phyloP scores from a whole-genome alignment of 2,888 invertebrate genomes.

The Scaptomyza flava region DNA sequence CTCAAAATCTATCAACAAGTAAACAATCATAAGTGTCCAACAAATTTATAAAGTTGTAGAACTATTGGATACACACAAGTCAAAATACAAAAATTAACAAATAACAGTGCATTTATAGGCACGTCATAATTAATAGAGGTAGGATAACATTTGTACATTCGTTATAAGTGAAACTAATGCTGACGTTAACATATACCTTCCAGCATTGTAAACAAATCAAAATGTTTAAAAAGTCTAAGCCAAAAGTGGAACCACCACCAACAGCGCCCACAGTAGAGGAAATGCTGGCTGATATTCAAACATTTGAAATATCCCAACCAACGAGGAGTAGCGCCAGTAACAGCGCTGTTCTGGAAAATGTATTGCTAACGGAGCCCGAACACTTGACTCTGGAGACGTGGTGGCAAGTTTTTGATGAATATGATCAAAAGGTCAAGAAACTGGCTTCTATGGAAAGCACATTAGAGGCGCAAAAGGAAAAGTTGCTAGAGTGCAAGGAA shows the following conservation, averaged over 20 bases:
- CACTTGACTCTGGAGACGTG: slow-evolving; percentile 69
- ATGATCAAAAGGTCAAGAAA: slow-evolving; percentile 78
- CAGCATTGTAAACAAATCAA: slow-evolving; percentile 3
- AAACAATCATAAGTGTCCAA: slow-evolving; percentile 15
- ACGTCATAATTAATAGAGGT: neutral
- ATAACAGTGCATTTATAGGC: neutral
- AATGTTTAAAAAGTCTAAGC: slow-evolving; percentile 78
- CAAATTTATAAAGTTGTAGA: neutral
- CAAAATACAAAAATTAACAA: neutral
- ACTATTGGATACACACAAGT: neutral
- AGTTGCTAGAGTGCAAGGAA: slow-evolving; percentile 69
- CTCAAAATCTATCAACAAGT: slow-evolving; percentile 40
- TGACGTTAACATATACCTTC: slow-evolving; percentile 25
- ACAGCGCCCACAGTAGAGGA: slow-evolving; percentile 77
- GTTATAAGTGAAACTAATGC: neutral
- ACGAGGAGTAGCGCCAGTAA: slow-evolving; percentile 4
- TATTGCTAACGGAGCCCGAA: slow-evolving; percentile 55
- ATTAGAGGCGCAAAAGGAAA: slow-evolving; percentile 71
- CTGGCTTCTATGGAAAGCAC: slow-evolving; percentile 70
- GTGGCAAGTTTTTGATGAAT: slow-evolving; percentile 83
- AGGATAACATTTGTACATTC: neutral
- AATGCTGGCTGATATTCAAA: slow-evolving; percentile 81
- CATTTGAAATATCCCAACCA: slow-evolving; percentile 72
- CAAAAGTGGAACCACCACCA: slow-evolving; percentile 68
- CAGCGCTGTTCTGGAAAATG: slow-evolving; percentile 42